Evolutionary conservation across 2,113 vertebrate genomes (phyloP), one percentile per base, ranked within the genome.

Genomic region (Cyrtonyx montezumae): DNA sequence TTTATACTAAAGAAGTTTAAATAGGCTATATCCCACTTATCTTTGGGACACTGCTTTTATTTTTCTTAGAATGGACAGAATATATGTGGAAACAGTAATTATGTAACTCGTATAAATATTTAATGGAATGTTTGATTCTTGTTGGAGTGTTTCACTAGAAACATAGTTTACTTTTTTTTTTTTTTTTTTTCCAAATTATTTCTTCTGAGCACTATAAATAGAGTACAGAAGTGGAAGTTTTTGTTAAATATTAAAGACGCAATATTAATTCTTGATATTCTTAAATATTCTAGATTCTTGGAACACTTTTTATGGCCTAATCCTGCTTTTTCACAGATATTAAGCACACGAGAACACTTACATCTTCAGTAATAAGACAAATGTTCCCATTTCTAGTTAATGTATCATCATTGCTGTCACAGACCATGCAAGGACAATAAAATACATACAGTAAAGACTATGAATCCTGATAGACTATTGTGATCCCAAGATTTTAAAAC

Each of bases 391-490:
- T 77, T 73, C 13, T 48, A 73, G 49, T 65, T 37, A 34, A 49
- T 69, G 9, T 17, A 34, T 85, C 63, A 66, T 43, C 1, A 2
- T 48, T 25, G 45, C 28, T 65, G 37, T 37, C 10, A 37, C 11
- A 45, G 88, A 11, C 7, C 51, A 19, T 10, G 6, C 32, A 87
- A 80, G 40, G 48, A 66, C 22, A 74, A 79, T 40, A 34, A 86
- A 66, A 74, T 22, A 20, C 9, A 8, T 5, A 18, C 4, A 40
- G n/a, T 11, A 74, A 67, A 6, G 28, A 45, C 22, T 51, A 18
- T 0, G 4, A 73, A 93, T 88, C 82, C 45, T 25, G 1, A 3
- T 34, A 40, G 4, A 9, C 9, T 0, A 0, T 46, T 19, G 17
- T 61, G 34, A 55, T 28, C 8, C 4, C 2, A 55, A 46, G 13